Conservation (phyloP, 37 sponge, comb jelly and placozoan species). For the Aplysina aerophoba region DNA sequence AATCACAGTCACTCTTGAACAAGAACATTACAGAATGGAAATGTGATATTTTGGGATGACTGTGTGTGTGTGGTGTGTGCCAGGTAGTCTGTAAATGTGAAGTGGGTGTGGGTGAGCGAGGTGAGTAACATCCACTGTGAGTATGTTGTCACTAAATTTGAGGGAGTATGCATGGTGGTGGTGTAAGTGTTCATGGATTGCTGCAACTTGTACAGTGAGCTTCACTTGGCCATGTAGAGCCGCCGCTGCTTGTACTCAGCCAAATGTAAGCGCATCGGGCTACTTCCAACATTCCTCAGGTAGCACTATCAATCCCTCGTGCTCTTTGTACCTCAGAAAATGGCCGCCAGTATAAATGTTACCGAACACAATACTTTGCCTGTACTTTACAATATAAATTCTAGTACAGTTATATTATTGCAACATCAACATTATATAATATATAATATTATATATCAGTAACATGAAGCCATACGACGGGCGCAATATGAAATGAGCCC, state of each 20-base stretch:
- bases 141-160: background rate
- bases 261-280: slow-evolving; percentile 5
- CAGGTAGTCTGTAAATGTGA: slow-evolving; percentile 6
- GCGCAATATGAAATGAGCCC: too few species aligned
- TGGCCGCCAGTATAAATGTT: too few species aligned
- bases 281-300: background rate
- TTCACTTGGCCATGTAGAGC: slow-evolving; percentile 5
- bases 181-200: slow-evolving; percentile 17
- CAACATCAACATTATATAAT: too few species aligned
- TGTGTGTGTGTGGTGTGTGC: slow-evolving; percentile 7
- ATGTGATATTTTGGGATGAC: slow-evolving; percentile 18
- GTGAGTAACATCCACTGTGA: background rate
- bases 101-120: slow-evolving; percentile 13
- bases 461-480: too few species aligned
- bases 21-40: slow-evolving; percentile 9
- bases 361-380: too few species aligned
- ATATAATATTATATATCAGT: too few species aligned
- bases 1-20: background rate
- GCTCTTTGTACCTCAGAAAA: slow-evolving; percentile 22
- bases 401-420: too few species aligned
- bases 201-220: slow-evolving; percentile 14
- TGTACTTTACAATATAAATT: too few species aligned
- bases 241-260: slow-evolving; percentile 2
- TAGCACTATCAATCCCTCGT: slow-evolving; percentile 1
- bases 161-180: slow-evolving; percentile 21